These are phyloP conservation scores for Atherinosoma microstoma DNA, from an alignment of 2,797 vertebrate genomes.

Conservation along the genomic window DNA sequence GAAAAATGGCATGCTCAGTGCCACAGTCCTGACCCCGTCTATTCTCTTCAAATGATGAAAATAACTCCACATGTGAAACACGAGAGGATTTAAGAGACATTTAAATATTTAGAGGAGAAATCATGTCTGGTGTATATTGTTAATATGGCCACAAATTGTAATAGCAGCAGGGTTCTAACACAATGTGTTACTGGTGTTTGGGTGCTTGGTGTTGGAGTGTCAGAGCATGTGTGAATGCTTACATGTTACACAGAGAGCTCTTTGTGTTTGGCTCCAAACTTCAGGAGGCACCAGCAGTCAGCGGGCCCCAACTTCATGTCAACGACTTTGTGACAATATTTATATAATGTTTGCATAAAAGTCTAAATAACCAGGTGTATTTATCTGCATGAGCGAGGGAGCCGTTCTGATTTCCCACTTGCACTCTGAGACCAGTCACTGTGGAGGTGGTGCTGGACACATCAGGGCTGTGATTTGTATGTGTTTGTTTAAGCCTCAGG, in stretches of 20 bases:
- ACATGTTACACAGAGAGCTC: conserved; percentile 71
- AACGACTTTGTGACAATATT: conserved; percentile 70
- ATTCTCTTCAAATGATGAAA: conserved; percentile 60
- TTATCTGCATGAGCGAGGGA: conserved; percentile 65
- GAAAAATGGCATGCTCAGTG: conserved; percentile 53
- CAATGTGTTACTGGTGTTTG: conserved; percentile 28
- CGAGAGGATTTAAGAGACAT: conserved; percentile 47
- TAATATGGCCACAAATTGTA: conserved; percentile 29
- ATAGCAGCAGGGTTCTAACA: conserved; percentile 26
- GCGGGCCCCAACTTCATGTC: conserved; percentile 69
- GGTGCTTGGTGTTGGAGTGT: conserved; percentile 16
- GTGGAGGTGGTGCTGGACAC: conserved; percentile 53
- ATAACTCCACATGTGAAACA: conserved; percentile 66
- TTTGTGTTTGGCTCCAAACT: conserved; percentile 68
- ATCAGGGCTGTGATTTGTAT: conserved; percentile 66
- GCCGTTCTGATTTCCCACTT: conserved; percentile 21
- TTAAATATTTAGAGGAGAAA: conserved; percentile 50
- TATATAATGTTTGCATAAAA: conserved; percentile 74
- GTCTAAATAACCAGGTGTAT: conserved; percentile 81
- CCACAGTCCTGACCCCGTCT: conserved; percentile 52
- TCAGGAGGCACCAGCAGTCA: conserved; percentile 47
- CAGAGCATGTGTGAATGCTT: conserved; percentile 63
- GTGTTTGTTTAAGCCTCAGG: conserved; percentile 73
- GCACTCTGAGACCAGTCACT: conserved; percentile 36
- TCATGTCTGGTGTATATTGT: conserved; percentile 15